A percentile compares a stretch with the other conserved stretches of the same genome.
phyloP scores from a whole-genome alignment of 2,888 invertebrate species.

The Drosophila anomalata region DNA sequence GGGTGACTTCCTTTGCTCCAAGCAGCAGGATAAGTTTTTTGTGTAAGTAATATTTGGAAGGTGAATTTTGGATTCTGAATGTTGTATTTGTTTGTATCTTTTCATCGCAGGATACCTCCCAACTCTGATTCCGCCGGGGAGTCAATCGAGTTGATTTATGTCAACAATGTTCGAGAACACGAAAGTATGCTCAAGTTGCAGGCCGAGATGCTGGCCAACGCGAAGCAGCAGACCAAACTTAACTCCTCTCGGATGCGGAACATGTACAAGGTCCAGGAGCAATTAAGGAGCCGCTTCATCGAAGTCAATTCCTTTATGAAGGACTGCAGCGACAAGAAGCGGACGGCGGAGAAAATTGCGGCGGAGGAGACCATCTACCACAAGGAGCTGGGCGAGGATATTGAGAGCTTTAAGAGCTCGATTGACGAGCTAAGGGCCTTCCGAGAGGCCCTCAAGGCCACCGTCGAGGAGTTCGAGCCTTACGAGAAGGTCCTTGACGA shows the following conservation, averaged over 20 bases:
- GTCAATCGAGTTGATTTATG: slow-evolving; percentile 79
- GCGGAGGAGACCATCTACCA: slow-evolving; percentile 70
- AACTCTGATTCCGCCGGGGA: slow-evolving; percentile 81
- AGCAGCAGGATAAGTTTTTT: slow-evolving; percentile 73
- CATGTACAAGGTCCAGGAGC: slow-evolving; percentile 73
- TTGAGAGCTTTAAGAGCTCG: slow-evolving; percentile 65
- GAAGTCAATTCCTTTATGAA: slow-evolving; percentile 82
- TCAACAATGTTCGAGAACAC: slow-evolving; percentile 82
- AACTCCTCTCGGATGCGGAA: slow-evolving; percentile 74
- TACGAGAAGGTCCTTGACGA: slow-evolving; percentile 82
- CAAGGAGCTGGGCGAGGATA: slow-evolving; percentile 67
- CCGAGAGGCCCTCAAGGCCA: slow-evolving; percentile 72
- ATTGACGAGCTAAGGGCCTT: slow-evolving; percentile 75
- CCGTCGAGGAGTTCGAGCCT: slow-evolving; percentile 80
- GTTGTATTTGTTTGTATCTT: neutral
- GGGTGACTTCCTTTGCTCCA: slow-evolving; percentile 80
- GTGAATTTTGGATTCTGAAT: neutral
- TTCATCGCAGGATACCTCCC: slow-evolving; percentile 77
- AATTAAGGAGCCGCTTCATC: slow-evolving; percentile 81
- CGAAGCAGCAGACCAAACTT: slow-evolving; percentile 68
- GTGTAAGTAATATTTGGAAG: slow-evolving; percentile 62
- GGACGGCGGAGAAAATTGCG: slow-evolving; percentile 75
- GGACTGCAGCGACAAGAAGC: slow-evolving; percentile 81
- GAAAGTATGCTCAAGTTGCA: slow-evolving; percentile 78
- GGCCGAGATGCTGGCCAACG: slow-evolving; percentile 75